A percentile compares a stretch with the other conserved stretches of the same genome.
Evolutionary conservation across 1,140 invertebrate genomes (phyloP).

Genomic region (Bacillus rossius): DNA sequence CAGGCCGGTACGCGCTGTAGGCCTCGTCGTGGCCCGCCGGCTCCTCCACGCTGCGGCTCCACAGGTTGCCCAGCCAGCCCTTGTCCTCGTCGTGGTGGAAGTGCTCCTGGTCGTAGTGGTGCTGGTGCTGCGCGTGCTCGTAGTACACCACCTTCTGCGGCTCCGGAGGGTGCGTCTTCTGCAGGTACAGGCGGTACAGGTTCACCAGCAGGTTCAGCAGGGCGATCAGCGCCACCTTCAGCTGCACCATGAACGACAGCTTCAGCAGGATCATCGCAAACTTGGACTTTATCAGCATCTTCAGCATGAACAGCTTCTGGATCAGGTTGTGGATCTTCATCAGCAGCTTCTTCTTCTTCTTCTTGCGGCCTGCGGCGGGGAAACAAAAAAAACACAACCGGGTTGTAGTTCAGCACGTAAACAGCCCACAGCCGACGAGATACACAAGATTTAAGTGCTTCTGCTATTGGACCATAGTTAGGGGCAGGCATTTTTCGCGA

Average conservation of each 20-base stretch:
- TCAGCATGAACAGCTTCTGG: conserved; percentile 6
- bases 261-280: background rate
- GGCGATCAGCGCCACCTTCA: conserved; percentile 2
- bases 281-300: conserved; percentile 7
- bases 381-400: no score
- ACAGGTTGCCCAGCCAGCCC: background rate
- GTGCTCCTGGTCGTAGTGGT: conserved; percentile 11
- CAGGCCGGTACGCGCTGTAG: background rate
- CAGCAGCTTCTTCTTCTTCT: conserved; percentile 5
- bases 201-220: conserved; percentile 2
- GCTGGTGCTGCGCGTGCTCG: conserved; percentile 15
- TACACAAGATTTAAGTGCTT: no score
- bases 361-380: background rate
- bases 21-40: background rate
- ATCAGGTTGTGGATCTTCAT: conserved; percentile 5
- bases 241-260: conserved; percentile 3
- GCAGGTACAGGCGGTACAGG: background rate
- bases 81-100: conserved; percentile 5
- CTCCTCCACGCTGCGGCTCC: background rate
- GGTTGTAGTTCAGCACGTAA: no score
- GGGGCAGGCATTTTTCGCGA: no score
- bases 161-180: conserved; percentile 3
- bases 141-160: conserved; percentile 15
- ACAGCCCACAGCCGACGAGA: no score
- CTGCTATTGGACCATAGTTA: no score